Evolutionary conservation across 2,113 vertebrate species (phyloP).

Genomic region (Uropsilus gracilis): DNA sequence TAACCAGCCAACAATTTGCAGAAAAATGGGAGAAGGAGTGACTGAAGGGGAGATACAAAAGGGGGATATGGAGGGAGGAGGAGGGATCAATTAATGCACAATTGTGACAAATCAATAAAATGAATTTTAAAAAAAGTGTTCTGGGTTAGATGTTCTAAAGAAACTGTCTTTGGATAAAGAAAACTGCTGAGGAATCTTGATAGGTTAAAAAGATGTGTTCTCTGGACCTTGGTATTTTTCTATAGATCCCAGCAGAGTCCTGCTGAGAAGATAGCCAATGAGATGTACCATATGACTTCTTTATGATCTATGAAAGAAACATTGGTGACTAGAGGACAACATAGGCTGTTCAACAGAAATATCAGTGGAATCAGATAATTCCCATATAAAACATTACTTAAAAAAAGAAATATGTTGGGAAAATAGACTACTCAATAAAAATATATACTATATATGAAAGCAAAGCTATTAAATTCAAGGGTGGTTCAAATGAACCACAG

Average conservation of each 20-base stretch:
- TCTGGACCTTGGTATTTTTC: not conserved
- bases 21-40: too few species aligned
- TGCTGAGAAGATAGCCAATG: not conserved
- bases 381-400: not conserved
- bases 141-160: not conserved
- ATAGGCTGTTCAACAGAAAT: not conserved
- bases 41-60: too few species aligned
- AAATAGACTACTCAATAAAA: slow-evolving; percentile 22
- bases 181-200: not conserved
- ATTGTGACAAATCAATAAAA: too few species aligned
- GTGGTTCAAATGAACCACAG: slow-evolving; percentile 9
- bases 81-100: too few species aligned
- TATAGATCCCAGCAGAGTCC: not conserved
- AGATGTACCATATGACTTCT: not conserved
- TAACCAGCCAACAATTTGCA: too few species aligned
- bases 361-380: not conserved
- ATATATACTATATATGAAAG: not conserved
- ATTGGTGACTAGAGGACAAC: not conserved
- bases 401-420: not conserved
- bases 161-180: not conserved
- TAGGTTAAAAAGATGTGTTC: slow-evolving; percentile 4
- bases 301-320: not conserved
- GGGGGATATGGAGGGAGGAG: too few species aligned
- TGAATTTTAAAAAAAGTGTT: too few species aligned
- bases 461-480: slow-evolving; percentile 22